Conservation (phyloP, 2,888 invertebrate genomes). For the Neoaliturus tenellus region DNA sequence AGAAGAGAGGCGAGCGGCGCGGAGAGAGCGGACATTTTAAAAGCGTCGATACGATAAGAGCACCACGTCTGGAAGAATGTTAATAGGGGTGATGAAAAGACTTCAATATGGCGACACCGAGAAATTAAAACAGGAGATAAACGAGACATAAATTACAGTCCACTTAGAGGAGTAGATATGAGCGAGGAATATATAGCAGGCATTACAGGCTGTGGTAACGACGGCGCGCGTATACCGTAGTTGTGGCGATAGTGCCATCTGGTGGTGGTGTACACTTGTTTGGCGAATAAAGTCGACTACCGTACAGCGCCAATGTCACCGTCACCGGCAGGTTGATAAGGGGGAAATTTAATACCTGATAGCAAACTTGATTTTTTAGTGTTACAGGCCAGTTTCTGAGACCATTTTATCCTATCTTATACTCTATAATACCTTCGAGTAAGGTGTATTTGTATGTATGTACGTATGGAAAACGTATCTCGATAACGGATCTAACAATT, state of each 20-base stretch:
- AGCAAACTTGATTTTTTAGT: too few species aligned
- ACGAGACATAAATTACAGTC: conserved; percentile 49
- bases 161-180: conserved; percentile 53
- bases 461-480: too few species aligned
- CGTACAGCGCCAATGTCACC: neutral
- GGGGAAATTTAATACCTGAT: too few species aligned
- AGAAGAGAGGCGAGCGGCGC: neutral
- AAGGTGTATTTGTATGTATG: too few species aligned
- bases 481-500: too few species aligned
- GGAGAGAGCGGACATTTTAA: conserved; percentile 27
- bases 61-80: conserved; percentile 37
- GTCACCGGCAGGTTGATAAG: too few species aligned
- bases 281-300: neutral
- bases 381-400: too few species aligned
- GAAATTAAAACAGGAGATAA: conserved; percentile 53
- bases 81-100: conserved; percentile 53
- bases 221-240: neutral
- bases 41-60: conserved; percentile 48
- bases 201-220: conserved; percentile 33
- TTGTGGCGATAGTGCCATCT: neutral
- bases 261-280: neutral
- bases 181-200: conserved; percentile 42
- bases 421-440: too few species aligned
- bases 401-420: too few species aligned
- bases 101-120: conserved; percentile 51